Base-by-base conservation (phyloP, 2,113 vertebrate genomes). In the Australoheros scitulus region DNA sequence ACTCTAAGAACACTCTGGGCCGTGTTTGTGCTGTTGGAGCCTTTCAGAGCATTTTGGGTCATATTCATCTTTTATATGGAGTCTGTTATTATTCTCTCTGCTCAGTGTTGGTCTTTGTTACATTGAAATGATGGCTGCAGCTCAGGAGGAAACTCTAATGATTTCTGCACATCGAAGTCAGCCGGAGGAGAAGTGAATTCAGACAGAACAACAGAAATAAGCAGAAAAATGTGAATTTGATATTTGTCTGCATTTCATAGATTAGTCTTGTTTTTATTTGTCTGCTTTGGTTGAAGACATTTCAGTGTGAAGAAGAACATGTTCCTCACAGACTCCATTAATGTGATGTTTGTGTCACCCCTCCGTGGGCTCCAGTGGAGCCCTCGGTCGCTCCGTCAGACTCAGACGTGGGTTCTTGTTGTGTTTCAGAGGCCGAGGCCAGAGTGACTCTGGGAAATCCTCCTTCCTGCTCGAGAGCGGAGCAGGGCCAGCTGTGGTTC, bases 401-500 rank as follows among this genome's bases (percentile, higher is more conserved):
- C 50, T 52, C 50, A 52, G 50, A 52, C 17, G 17, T 52, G 60
- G 38, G 11, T 41, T 72, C 18, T 34, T 5, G 58, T 14, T 29
- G 11, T 61, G 78, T 61, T 80, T 15, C 2, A 98, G 97, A 97
- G 92, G 90, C 96, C 0, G 92, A 96, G 79, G 83, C 95, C 83
- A 96, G 95, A 68, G 96, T 99, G 91, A 98, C 97, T 0, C 72
- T 94, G 52, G 97, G 97, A 3, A 74, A 64, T 8, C 94, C 10
- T 18, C 97, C 97, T 0, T 94, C 81, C 0, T 99, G 98, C 80
- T 95, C 94, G 2, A 87, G 78, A 26, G 79, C 76, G 55, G 94
- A 97, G 84, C 92, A 91, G 2, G 92, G 96, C 0, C 97, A 96
- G 92, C 96, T 99, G 86, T 99, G 98, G 98, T 97, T 99, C 59